phyloP scores from a whole-genome alignment of 64 coral and sea anemone species.

The Dendrophyllia cribrosa region DNA sequence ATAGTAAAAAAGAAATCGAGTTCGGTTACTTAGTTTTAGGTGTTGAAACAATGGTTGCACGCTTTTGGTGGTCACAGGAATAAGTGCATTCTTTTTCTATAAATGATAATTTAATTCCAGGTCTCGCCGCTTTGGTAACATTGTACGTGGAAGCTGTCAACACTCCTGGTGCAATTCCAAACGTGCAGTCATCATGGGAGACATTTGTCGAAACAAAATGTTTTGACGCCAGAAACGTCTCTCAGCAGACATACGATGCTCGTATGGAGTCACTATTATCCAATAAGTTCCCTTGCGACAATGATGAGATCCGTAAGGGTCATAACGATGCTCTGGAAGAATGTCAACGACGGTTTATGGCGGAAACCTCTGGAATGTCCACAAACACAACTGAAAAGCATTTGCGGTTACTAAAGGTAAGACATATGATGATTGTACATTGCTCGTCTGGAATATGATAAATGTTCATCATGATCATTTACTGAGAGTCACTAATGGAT shows the following conservation, averaged over 20 bases:
- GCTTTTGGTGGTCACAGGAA: too few relatives aligned
- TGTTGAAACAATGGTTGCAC: too few relatives aligned
- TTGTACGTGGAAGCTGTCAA: constrained; percentile 57
- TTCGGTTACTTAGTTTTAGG: too few relatives aligned
- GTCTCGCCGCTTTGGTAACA: constrained; percentile 42
- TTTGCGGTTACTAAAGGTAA: constrained; percentile 44
- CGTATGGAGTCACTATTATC: constrained; percentile 14
- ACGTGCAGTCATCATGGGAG: constrained; percentile 51
- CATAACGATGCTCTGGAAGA: constrained; percentile 43
- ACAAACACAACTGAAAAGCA: constrained; percentile 59
- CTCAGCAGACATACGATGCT: constrained; percentile 11
- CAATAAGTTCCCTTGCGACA: constrained; percentile 20
- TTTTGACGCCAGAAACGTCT: constrained; percentile 13
- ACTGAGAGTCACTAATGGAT: too few relatives aligned
- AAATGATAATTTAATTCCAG: neutral
- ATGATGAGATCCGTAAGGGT: constrained; percentile 47
- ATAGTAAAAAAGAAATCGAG: too few relatives aligned
- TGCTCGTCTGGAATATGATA: too few relatives aligned
- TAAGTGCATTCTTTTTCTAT: too few relatives aligned
- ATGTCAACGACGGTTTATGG: constrained; percentile 21
- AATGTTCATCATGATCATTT: too few relatives aligned
- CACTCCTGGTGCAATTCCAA: constrained; percentile 66
- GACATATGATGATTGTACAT: too few relatives aligned
- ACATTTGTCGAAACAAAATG: constrained; percentile 42
- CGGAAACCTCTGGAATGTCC: constrained; percentile 51